A percentile compares a stretch with the other conserved stretches of the same genome.
phyloP scores from a whole-genome alignment of 2,797 vertebrate genomes.

The Macropodus opercularis region DNA sequence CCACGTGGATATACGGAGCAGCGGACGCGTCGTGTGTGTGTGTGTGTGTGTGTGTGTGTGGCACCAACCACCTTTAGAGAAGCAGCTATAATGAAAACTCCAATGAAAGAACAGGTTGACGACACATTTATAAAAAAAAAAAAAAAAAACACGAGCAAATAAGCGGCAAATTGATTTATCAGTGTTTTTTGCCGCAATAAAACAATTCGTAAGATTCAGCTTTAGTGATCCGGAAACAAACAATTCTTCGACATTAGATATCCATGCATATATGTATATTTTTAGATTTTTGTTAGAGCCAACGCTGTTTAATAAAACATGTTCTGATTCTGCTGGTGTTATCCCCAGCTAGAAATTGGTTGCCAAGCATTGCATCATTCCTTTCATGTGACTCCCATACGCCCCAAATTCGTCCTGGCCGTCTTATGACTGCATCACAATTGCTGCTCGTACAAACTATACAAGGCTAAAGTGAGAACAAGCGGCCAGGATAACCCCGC shows the following conservation, averaged over 20 bases:
- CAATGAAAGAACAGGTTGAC: not conserved
- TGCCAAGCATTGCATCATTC: conserved; percentile 91
- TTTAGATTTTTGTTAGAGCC: conserved; percentile 84
- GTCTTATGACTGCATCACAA: conserved; percentile 89
- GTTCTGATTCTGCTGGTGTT: conserved; percentile 87
- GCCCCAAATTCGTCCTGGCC: conserved; percentile 90
- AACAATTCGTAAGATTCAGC: conserved; percentile 37
- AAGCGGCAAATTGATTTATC: conserved; percentile 13
- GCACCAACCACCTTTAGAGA: conserved; percentile 28
- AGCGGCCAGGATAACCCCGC: conserved; percentile 42
- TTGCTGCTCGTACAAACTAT: conserved; percentile 83
- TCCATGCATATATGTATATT: conserved; percentile 85
- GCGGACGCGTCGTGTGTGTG: conserved; percentile 18
- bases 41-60: no score
- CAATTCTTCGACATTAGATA: conserved; percentile 82
- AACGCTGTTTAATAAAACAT: conserved; percentile 90
- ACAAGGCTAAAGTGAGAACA: conserved; percentile 48
- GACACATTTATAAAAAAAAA: conserved; percentile 11
- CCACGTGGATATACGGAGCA: conserved; percentile 8
- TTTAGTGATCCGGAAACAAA: conserved; percentile 69
- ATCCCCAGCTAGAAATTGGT: conserved; percentile 88
- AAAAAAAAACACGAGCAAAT: conserved; percentile 8
- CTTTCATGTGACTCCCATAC: conserved; percentile 91
- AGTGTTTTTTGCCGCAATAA: not conserved
- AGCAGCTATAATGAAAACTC: conserved; percentile 23